Base-by-base conservation (phyloP, 2,888 invertebrate genomes). In the Yponomeuta cagnagella region DNA sequence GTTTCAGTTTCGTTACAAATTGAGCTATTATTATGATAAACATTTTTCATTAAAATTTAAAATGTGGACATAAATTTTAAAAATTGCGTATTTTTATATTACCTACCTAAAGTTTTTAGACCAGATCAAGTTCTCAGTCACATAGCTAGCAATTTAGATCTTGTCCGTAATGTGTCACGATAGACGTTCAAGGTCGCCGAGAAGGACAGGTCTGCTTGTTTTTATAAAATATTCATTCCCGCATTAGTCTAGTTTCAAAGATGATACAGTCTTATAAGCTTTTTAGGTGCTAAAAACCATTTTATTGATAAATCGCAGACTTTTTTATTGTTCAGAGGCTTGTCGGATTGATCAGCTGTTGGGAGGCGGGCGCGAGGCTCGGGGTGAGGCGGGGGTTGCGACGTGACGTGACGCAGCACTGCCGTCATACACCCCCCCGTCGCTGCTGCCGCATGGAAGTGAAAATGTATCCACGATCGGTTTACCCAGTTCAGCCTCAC, bases 381-480 rank as follows among this genome's bases (percentile, higher is more conserved):
- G 74, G 70, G 70, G 71, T 73, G 66, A 69, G 68, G 71, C 70
- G 74, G 73, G 73, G 70, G 74, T 73, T 71, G 73, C 70, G 72
- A 68, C 58, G 74, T 78, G 76, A 77, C 79, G 79, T 82, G 73
- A 76, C 81, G 83, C 86, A 75, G 88, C 91, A 79, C 78, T 81
- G 31, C 80, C 52, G 52, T 58, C 81, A 37, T 80, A 23, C 68
- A n/a, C 83, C 77, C 83, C 76, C 83, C 85, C 85, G 71, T 72
- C 74, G 52, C 71, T 72, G 68, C 78, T 79, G 71, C 72, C 69
- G 52, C 52, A 71, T 71, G 70, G 70, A 69, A 68, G n/a, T 23
- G 23, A 68, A 48, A 68, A 68, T 48, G 12, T 68, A 68, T 48
- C 68, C 48, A 37, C 43, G 12, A 12, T 31, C 64, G 30, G 30